phyloP scores from a whole-genome alignment of 1,140 invertebrate genomes.

The Drosophila ercepeae region DNA sequence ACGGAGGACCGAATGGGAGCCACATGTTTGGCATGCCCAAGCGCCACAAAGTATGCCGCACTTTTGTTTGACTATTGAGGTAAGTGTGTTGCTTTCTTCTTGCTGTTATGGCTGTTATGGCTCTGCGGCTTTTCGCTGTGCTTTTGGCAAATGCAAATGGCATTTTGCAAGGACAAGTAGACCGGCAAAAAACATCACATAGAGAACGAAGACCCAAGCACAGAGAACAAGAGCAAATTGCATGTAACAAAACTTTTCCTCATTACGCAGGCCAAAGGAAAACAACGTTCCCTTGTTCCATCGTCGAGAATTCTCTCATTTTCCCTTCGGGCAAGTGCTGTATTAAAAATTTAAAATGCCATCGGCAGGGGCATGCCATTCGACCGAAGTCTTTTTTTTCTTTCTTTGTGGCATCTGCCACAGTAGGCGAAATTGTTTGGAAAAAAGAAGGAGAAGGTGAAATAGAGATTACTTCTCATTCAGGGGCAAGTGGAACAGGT shows the following conservation, averaged over 20 bases:
- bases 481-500: constrained; percentile 13
- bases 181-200: constrained; percentile 27
- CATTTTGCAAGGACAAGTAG: constrained; percentile 69
- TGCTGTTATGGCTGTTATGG: constrained; percentile 29
- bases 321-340: constrained; percentile 39
- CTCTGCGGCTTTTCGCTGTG: constrained; percentile 42
- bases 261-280: constrained; percentile 45
- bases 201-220: constrained; percentile 6
- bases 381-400: constrained; percentile 10
- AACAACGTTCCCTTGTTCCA: constrained; percentile 18
- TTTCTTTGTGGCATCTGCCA: background rate
- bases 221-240: constrained; percentile 40
- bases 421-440: background rate
- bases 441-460: background rate
- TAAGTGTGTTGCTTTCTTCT: constrained; percentile 71
- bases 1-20: constrained; percentile 48
- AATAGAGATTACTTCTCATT: constrained; percentile 13
- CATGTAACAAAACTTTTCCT: constrained; percentile 58
- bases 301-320: constrained; percentile 4
- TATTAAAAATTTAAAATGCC: constrained; percentile 52
- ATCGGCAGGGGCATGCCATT: constrained; percentile 35
- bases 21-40: constrained; percentile 63
- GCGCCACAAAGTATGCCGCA: constrained; percentile 71
- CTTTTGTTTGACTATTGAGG: constrained; percentile 74
- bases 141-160: constrained; percentile 77